phyloP scores from a whole-genome alignment of 2,113 vertebrate genomes.

The Chelonoidis abingdonii region DNA sequence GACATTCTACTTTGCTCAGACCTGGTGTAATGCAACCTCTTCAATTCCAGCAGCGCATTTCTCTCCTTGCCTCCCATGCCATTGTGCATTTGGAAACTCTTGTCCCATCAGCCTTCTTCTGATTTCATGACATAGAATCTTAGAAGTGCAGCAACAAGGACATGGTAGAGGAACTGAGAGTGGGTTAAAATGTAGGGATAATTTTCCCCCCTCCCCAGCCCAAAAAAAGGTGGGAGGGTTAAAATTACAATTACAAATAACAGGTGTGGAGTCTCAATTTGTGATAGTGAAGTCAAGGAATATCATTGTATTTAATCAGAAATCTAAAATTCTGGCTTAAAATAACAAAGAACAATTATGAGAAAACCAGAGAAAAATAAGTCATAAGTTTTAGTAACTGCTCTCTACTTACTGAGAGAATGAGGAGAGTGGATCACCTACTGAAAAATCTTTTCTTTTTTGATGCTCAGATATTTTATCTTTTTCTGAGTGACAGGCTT shows the following conservation, averaged over 20 bases:
- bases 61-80: neutral
- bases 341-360: neutral
- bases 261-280: neutral
- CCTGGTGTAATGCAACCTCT: neutral
- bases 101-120: neutral
- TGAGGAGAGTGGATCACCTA: neutral
- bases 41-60: neutral
- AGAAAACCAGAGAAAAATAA: neutral
- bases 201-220: neutral
- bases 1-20: neutral
- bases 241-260: neutral
- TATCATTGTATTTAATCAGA: neutral
- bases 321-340: neutral
- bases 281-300: neutral
- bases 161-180: neutral
- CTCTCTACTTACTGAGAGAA: neutral
- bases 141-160: neutral
- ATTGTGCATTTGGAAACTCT: neutral
- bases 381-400: neutral
- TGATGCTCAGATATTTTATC: neutral
- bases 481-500: neutral
- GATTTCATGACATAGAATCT: neutral
- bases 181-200: neutral
- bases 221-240: neutral
- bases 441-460: neutral